A percentile compares a stretch with the other conserved stretches of the same genome.
Conservation (phyloP, 2,797 vertebrate species). For the Lacerta agilis region DNA sequence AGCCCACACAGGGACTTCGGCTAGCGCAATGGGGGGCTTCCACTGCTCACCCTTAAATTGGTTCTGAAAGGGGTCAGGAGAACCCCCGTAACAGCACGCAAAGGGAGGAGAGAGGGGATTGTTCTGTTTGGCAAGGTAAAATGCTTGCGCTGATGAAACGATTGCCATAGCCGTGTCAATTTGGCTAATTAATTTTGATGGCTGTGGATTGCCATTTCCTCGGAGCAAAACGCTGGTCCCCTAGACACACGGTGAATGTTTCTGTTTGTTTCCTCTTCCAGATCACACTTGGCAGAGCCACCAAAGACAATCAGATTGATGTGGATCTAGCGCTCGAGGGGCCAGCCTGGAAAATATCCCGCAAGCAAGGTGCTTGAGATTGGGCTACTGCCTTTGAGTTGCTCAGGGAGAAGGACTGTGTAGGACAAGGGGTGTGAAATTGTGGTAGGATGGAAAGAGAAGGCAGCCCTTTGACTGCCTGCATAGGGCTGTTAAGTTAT, state of each 20-base stretch:
- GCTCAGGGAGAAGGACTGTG: background rate
- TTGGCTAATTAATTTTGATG: background rate
- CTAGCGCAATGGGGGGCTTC: no score
- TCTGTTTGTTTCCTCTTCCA: conserved; percentile 58
- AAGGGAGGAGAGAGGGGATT: no score
- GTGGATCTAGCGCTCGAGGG: conserved; percentile 95
- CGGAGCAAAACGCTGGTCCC: background rate
- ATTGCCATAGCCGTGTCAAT: background rate
- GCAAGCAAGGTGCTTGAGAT: conserved; percentile 87
- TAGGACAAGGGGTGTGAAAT: background rate
- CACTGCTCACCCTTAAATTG: no score
- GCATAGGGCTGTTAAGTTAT: background rate
- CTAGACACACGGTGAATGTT: background rate
- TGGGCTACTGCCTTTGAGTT: background rate
- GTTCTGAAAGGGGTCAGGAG: no score
- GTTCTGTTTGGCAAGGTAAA: no score
- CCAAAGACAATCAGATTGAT: conserved; percentile 98
- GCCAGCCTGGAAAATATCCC: conserved; percentile 97
- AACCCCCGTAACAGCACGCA: no score
- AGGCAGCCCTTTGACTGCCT: background rate
- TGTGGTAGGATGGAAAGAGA: no score
- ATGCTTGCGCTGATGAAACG: no score
- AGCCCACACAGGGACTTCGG: no score
- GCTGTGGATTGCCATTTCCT: background rate
- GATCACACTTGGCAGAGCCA: conserved; percentile 95